A percentile compares a stretch with the other conserved stretches of the same genome.
phyloP scores from a whole-genome alignment of 1,140 invertebrate species.

The Lethocerus indicus region DNA sequence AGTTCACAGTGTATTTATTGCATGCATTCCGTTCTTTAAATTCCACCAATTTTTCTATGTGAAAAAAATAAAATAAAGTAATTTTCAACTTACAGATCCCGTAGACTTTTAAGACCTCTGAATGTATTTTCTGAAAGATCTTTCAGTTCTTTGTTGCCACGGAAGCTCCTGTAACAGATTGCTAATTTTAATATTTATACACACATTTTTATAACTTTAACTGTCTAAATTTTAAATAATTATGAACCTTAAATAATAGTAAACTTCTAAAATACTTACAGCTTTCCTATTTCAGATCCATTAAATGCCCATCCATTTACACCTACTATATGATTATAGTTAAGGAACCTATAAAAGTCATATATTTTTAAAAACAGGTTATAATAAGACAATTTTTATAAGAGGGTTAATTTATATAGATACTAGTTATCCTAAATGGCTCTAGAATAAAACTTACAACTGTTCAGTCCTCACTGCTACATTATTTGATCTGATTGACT shows the following conservation, averaged over 20 bases:
- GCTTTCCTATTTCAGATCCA: slow-evolving; percentile 41
- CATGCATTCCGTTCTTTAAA: no score
- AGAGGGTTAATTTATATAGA: no score
- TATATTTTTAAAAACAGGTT: no score
- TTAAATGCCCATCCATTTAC: slow-evolving; percentile 42
- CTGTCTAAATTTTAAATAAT: no score
- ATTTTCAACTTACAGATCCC: slow-evolving; percentile 38
- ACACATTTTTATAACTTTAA: background rate
- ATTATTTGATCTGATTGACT: no score
- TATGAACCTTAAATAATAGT: background rate
- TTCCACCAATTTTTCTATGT: no score
- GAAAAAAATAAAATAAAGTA: background rate
- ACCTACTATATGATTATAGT: slow-evolving; percentile 38
- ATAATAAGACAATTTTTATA: no score
- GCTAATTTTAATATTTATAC: background rate
- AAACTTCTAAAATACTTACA: slow-evolving; percentile 33
- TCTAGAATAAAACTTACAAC: no score
- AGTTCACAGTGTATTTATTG: no score
- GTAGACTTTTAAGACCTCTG: slow-evolving; percentile 35
- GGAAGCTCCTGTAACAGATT: slow-evolving; percentile 38
- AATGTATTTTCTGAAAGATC: slow-evolving; percentile 45
- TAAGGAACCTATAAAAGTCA: slow-evolving; percentile 30
- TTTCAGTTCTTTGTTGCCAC: slow-evolving; percentile 40
- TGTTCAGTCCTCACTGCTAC: no score
- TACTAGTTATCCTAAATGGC: no score